phyloP scores from a whole-genome alignment of 64 coral and sea anemone species.

The Cladopsammia gracilis region DNA sequence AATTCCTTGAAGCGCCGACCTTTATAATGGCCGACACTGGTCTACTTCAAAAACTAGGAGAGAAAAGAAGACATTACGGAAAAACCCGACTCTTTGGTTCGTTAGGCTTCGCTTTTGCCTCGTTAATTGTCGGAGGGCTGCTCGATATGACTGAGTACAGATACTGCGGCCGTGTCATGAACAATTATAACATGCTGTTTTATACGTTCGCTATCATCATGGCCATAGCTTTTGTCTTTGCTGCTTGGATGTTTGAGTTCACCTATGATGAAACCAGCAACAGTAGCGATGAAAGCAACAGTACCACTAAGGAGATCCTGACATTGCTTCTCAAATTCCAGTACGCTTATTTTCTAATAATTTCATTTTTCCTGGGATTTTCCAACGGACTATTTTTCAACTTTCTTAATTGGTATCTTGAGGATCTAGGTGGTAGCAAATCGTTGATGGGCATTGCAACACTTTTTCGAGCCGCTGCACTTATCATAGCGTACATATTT shows the following conservation, averaged over 20 bases:
- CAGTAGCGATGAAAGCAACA: not conserved
- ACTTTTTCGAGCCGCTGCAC: slow-evolving; percentile 59
- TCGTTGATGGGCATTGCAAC: slow-evolving; percentile 86
- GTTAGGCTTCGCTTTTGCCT: slow-evolving; percentile 85
- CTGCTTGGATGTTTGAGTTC: slow-evolving; percentile 78
- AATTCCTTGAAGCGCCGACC: slow-evolving; percentile 95
- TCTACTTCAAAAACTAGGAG: slow-evolving; percentile 83
- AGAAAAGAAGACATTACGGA: slow-evolving; percentile 90
- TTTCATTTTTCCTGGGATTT: slow-evolving; percentile 90
- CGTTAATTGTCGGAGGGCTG: slow-evolving; percentile 90
- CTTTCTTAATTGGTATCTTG: slow-evolving; percentile 96
- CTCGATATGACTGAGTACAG: slow-evolving; percentile 81
- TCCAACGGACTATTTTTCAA: slow-evolving; percentile 89
- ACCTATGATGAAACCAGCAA: slow-evolving; percentile 61
- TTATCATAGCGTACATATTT: slow-evolving; percentile 78
- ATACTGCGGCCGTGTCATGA: slow-evolving; percentile 85
- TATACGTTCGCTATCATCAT: slow-evolving; percentile 92
- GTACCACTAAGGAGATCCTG: slow-evolving; percentile 67
- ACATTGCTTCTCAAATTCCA: slow-evolving; percentile 77
- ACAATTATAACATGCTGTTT: slow-evolving; percentile 90
- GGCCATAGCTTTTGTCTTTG: slow-evolving; percentile 79
- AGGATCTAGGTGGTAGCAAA: slow-evolving; percentile 94
- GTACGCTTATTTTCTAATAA: slow-evolving; percentile 82
- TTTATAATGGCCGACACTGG: slow-evolving; percentile 96
- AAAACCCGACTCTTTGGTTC: slow-evolving; percentile 95